These are phyloP conservation scores for Penaeus vannamei DNA, from an alignment of 1,140 invertebrate genomes.

Conservation along the genomic window DNA sequence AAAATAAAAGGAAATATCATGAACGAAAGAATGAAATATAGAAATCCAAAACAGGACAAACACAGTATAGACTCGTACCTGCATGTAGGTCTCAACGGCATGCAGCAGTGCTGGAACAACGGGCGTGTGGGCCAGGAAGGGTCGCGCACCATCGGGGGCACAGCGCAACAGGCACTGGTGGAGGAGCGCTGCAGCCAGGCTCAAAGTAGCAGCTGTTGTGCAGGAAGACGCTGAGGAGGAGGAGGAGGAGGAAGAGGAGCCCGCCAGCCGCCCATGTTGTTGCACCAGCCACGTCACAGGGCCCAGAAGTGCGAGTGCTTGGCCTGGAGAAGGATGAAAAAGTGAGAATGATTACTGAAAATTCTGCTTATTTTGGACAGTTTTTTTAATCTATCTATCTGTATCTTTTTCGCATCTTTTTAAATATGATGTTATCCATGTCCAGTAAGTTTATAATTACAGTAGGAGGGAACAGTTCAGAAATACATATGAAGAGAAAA, in stretches of 20 bases:
- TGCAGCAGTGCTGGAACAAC: conserved; percentile 49
- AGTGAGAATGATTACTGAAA: no score
- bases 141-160: conserved; percentile 31
- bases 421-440: no score
- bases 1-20: no score
- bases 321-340: not conserved
- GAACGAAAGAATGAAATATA: no score
- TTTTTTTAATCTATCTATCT: no score
- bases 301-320: not conserved
- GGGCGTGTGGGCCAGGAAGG: not conserved
- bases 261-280: conserved; percentile 55
- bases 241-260: not conserved
- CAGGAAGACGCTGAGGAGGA: not conserved
- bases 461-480: no score
- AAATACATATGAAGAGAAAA: no score
- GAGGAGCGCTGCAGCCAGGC: conserved; percentile 43
- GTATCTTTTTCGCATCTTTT: no score
- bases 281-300: conserved; percentile 37
- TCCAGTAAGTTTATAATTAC: no score
- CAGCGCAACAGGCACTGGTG: conserved; percentile 54
- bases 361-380: no score
- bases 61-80: conserved; percentile 1
- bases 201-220: conserved; percentile 36
- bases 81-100: conserved; percentile 51
- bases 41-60: no score